Base-by-base conservation (phyloP, 2,113 vertebrate genomes). In the Perca schrenkii region DNA sequence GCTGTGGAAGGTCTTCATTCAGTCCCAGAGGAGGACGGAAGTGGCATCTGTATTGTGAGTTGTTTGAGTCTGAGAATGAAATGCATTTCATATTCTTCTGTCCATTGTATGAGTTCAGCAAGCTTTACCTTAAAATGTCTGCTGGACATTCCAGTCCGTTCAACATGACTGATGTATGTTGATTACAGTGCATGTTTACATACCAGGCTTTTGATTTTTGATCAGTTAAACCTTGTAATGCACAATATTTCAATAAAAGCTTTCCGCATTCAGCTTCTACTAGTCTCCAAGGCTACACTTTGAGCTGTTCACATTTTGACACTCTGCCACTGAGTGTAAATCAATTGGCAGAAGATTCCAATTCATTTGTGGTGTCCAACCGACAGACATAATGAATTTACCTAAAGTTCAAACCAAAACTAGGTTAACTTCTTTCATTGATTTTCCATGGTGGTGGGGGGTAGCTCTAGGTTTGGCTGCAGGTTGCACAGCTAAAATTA, bases 401-500 rank as follows among this genome's bases (percentile, higher is more conserved):
- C 11, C 3, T 6, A 12, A 14, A 49, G n/a, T 40, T 67, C 1
- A 46, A 54, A 68, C 14, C 17, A 25, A 43, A 31, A 21, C 4
- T 43, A 57, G 14, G 31, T 65, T 16, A 34, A 43, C 54, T 53
- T 43, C 4, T 49, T 4, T 34, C 8, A 43, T 64, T n/a, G 43
- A 21, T 70, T 63, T 70, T 36, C 47, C 7, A 13, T 21, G 43
- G 2, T n/a, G 34, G 16, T 16, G 31, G 34, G 36, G 28, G 40
- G 49, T 31, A 57, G 14, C 6, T 56, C 66, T 21, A 52, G 16
- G 4, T 78, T 83, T 56, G 11, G 15, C 31, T 66, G 21, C 61
- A 72, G 47, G 40, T 71, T 72, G 34, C 28, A 31, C 8, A 28
- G 47, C 66, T 71, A 84, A 84, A 91, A 64, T 63, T 69, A 77